phyloP scores from a whole-genome alignment of 53 echinoderm and acorn worm genomes.

The Patiria pectinifera region DNA sequence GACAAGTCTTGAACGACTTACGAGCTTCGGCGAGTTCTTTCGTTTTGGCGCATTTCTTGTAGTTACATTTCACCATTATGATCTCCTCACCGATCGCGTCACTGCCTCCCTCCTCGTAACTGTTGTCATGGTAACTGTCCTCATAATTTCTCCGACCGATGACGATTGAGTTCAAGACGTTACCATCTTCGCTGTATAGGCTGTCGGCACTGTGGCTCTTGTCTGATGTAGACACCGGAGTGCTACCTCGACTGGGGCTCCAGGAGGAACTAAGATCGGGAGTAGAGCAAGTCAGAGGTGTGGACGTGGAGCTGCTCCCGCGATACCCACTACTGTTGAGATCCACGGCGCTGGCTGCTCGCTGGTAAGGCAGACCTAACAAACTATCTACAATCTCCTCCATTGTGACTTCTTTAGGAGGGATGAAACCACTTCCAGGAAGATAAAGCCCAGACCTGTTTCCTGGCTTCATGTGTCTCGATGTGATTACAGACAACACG shows the following conservation, averaged over 20 bases:
- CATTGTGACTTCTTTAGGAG: conserved; percentile 78
- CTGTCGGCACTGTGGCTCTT: conserved; percentile 67
- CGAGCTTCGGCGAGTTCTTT: conserved; percentile 79
- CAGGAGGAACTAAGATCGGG: conserved; percentile 54
- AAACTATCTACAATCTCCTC: conserved; percentile 89
- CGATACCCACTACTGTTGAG: conserved; percentile 53
- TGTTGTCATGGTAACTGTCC: conserved; percentile 27
- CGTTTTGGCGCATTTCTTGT: conserved; percentile 81
- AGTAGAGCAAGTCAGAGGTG: conserved; percentile 44
- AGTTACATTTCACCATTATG: conserved; percentile 87
- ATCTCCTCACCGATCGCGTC: conserved; percentile 66
- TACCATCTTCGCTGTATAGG: conserved; percentile 64
- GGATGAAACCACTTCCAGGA: conserved; percentile 48
- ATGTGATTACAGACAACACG: conserved; percentile 60
- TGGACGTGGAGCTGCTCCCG: conserved; percentile 43
- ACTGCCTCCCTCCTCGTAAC: conserved; percentile 14
- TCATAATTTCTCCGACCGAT: conserved; percentile 65
- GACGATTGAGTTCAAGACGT: conserved; percentile 74
- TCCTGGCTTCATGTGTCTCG: conserved; percentile 41
- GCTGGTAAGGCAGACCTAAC: conserved; percentile 70
- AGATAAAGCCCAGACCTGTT: conserved; percentile 37
- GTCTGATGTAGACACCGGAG: conserved; percentile 44
- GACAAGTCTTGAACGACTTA: conserved; percentile 92
- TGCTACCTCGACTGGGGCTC: conserved; percentile 60
- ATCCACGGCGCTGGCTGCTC: conserved; percentile 44